These are phyloP conservation scores for Latrodectus geometricus DNA, from an alignment of 1,140 invertebrate genomes.

Conservation along the genomic window DNA sequence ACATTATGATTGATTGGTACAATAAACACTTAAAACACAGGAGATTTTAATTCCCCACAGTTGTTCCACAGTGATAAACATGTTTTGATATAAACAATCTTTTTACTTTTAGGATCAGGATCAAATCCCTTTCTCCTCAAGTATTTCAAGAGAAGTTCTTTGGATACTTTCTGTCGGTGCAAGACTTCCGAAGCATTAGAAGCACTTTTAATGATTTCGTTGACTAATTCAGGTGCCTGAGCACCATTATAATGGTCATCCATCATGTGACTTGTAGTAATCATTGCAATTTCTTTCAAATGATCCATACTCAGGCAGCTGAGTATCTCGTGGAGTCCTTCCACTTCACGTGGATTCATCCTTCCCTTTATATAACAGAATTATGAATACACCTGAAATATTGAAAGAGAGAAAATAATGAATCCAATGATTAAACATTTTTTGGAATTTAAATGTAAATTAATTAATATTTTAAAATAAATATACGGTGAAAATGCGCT, in stretches of 20 bases:
- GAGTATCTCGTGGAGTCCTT: constrained; percentile 46
- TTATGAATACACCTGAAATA: too few relatives aligned
- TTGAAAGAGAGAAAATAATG: too few relatives aligned
- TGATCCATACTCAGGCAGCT: constrained; percentile 48
- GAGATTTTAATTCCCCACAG: constrained; percentile 46
- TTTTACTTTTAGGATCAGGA: constrained; percentile 56
- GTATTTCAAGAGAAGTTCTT: constrained; percentile 49
- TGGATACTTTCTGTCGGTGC: constrained; percentile 53
- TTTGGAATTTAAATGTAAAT: too few relatives aligned
- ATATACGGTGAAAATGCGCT: too few relatives aligned
- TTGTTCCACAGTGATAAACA: constrained; percentile 47
- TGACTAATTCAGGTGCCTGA: constrained; percentile 29
- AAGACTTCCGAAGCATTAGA: constrained; percentile 47
- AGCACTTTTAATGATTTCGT: constrained; percentile 53
- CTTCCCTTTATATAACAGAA: too few relatives aligned
- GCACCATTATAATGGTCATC: constrained; percentile 46
- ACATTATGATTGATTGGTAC: too few relatives aligned
- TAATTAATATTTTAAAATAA: too few relatives aligned
- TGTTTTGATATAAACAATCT: constrained; percentile 55
- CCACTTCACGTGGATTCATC: constrained; percentile 55
- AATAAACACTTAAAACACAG: constrained; percentile 16
- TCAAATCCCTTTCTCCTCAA: constrained; percentile 51
- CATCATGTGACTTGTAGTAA: constrained; percentile 56
- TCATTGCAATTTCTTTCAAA: constrained; percentile 55
- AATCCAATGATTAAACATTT: too few relatives aligned